Evolutionary conservation across 2,113 vertebrate species (phyloP).

Genomic region (Puma concolor): DNA sequence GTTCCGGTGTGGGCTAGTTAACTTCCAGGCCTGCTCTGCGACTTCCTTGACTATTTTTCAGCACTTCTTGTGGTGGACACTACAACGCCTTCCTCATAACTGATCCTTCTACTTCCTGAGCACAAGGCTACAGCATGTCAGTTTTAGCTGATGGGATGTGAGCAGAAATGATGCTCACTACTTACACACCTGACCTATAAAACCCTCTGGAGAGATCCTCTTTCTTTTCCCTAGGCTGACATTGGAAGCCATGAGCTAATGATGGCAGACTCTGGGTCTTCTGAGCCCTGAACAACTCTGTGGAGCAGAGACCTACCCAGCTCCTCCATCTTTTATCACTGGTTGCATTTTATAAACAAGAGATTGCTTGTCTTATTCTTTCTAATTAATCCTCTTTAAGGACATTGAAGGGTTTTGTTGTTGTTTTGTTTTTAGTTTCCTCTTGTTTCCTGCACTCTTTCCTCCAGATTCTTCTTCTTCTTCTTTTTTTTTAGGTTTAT

Average conservation of each 20-base stretch:
- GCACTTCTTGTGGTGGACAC: not conserved
- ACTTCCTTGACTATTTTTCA: not conserved
- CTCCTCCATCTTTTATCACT: not conserved
- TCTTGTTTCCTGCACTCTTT: not conserved
- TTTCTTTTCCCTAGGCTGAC: not conserved
- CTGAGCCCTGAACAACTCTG: not conserved
- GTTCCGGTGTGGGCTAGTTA: not conserved
- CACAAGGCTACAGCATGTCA: not conserved
- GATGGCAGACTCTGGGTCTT: not conserved
- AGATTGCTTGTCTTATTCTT: not conserved
- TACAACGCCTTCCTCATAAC: not conserved
- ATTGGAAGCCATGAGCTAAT: not conserved
- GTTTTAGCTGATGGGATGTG: not conserved
- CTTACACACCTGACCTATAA: not conserved
- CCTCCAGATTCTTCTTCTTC: not conserved
- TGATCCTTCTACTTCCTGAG: not conserved
- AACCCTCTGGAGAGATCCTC: not conserved
- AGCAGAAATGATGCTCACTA: not conserved
- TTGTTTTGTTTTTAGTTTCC: not conserved
- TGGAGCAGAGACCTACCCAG: not conserved
- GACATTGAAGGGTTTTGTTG: not conserved
- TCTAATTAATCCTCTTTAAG: not conserved
- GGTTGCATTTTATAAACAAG: not conserved
- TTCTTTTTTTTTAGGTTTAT: too few relatives aligned
- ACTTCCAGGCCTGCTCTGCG: not conserved